phyloP scores from a whole-genome alignment of 2,797 vertebrate species.

The Sebastes oblongus region DNA sequence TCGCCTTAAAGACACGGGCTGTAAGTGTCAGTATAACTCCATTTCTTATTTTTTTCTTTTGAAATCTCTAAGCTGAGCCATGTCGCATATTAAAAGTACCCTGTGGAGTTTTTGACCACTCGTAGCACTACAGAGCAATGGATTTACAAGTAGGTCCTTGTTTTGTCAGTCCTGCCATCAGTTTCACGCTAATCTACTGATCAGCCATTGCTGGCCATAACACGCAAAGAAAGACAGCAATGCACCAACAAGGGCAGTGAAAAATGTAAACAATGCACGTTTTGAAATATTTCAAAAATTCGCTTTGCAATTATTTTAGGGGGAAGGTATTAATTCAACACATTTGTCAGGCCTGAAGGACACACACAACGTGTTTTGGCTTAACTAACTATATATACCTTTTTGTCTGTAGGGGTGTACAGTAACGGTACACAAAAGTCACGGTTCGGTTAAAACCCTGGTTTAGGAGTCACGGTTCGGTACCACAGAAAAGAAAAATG shows the following conservation, averaged over 20 bases:
- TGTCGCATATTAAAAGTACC: not conserved
- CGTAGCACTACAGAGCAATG: not conserved
- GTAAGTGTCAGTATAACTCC: slow-evolving; percentile 83
- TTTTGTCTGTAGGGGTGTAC: too few relatives aligned
- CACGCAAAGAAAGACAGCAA: not conserved
- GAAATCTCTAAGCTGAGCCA: not conserved
- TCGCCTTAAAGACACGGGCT: slow-evolving; percentile 99
- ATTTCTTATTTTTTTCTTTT: not conserved
- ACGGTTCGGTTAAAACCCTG: not conserved
- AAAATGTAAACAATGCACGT: not conserved
- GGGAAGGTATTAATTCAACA: not conserved
- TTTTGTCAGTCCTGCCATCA: not conserved
- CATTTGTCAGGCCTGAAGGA: not conserved
- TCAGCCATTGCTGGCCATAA: not conserved
- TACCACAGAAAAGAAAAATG: not conserved
- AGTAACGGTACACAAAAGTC: too few relatives aligned
- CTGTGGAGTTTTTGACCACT: not conserved
- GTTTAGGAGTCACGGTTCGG: not conserved
- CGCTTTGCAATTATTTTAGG: too few relatives aligned
- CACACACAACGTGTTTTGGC: too few relatives aligned
- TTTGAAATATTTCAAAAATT: too few relatives aligned
- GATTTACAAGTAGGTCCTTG: not conserved
- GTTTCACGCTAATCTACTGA: fast-evolving
- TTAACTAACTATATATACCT: too few relatives aligned
- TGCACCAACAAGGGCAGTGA: not conserved